phyloP scores from a whole-genome alignment of 2,888 invertebrate species.

The Tiliacea citrago region DNA sequence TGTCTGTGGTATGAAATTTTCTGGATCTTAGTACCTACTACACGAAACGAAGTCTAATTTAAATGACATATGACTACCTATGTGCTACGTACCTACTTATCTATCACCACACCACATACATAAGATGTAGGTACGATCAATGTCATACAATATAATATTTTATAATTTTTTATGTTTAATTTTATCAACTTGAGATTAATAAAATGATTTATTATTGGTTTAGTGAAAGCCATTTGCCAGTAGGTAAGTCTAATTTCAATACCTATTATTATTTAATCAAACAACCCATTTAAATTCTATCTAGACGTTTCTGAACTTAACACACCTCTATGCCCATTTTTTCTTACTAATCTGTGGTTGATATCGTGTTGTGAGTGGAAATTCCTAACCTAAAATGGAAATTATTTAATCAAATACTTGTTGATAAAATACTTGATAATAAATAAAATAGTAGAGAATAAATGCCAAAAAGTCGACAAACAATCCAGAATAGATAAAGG shows the following conservation, averaged over 20 bases:
- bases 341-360: conserved; percentile 56
- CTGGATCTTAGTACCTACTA: not conserved
- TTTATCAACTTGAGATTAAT: too few relatives aligned
- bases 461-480: not conserved
- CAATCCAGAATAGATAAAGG: conserved; percentile 7
- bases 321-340: conserved; percentile 17
- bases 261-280: not conserved
- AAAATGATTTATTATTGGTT: not conserved
- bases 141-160: not conserved
- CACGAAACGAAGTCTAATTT: not conserved
- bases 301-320: conserved; percentile 32
- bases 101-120: too few relatives aligned
- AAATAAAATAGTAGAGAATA: not conserved
- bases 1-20: not conserved
- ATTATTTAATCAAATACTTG: conserved; percentile 35
- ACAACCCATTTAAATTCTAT: too few relatives aligned
- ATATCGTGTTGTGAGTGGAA: conserved; percentile 26
- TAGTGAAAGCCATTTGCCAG: not conserved
- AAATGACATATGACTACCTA: not conserved
- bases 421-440: conserved; percentile 39
- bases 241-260: not conserved
- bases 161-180: too few relatives aligned
- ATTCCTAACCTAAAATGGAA: conserved; percentile 45
- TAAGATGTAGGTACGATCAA: not conserved
- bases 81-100: not conserved